Conservation (phyloP, 2,113 vertebrate species). For the Neolamprologus tretocephalus region DNA sequence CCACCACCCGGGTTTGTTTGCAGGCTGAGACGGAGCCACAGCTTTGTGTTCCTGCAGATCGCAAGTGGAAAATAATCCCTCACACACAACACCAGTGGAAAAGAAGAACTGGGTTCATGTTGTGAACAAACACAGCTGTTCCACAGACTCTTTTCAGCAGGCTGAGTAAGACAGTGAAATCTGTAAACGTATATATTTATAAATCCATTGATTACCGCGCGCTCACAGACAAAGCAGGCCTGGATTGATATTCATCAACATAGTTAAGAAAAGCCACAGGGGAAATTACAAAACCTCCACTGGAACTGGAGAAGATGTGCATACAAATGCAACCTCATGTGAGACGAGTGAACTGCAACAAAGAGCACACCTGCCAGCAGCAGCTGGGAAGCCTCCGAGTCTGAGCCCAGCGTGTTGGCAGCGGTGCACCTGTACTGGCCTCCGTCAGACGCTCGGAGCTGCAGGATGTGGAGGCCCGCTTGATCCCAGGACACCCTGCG, state of each 20-base stretch:
- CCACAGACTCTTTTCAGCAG: not conserved
- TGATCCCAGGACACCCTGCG: conserved; percentile 72
- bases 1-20: not conserved
- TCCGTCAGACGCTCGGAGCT: conserved; percentile 68
- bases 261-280: not conserved
- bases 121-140: not conserved
- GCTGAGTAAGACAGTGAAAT: not conserved
- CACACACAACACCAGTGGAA: not conserved
- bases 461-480: conserved; percentile 70
- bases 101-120: not conserved
- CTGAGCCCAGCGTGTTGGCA: conserved; percentile 70
- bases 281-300: not conserved
- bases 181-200: not conserved
- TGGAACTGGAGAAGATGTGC: not conserved
- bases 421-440: conserved; percentile 78
- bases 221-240: not conserved
- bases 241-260: not conserved
- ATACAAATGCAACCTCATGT: not conserved
- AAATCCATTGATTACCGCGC: not conserved
- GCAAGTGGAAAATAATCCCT: not conserved
- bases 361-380: conserved; percentile 71
- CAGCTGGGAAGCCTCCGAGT: conserved; percentile 72
- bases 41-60: not conserved
- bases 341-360: not conserved
- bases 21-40: not conserved